phyloP scores from a whole-genome alignment of 2,797 vertebrate genomes.

The Tinamus major region DNA sequence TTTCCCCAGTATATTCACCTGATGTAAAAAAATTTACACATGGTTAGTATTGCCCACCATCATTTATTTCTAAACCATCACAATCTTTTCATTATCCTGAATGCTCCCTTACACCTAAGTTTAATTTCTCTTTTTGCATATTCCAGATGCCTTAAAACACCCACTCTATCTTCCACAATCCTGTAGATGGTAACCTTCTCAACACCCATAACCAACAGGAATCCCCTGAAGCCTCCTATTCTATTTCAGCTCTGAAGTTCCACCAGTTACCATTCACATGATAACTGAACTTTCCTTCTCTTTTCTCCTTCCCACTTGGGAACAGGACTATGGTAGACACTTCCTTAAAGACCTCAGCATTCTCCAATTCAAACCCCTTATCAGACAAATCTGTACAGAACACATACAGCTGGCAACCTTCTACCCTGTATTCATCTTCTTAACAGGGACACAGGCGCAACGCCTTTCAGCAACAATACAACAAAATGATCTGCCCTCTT shows the following conservation, averaged over 20 bases:
- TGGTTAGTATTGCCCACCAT: background rate
- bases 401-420: background rate
- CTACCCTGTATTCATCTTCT: background rate
- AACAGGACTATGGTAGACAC: background rate
- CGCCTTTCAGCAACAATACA: background rate
- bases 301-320: background rate
- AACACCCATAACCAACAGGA: background rate
- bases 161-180: background rate
- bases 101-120: background rate
- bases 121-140: background rate
- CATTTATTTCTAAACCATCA: background rate
- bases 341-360: background rate
- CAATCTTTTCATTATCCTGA: background rate
- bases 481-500: background rate
- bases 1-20: conserved; percentile 92
- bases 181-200: background rate
- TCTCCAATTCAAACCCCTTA: background rate
- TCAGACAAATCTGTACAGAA: background rate
- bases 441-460: background rate
- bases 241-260: background rate
- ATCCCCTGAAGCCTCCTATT: background rate
- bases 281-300: background rate
- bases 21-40: background rate
- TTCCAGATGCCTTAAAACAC: background rate
- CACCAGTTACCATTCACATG: background rate